Evolutionary conservation across 2,888 invertebrate genomes (phyloP).

Genomic region (Phaonia tiefii): DNA sequence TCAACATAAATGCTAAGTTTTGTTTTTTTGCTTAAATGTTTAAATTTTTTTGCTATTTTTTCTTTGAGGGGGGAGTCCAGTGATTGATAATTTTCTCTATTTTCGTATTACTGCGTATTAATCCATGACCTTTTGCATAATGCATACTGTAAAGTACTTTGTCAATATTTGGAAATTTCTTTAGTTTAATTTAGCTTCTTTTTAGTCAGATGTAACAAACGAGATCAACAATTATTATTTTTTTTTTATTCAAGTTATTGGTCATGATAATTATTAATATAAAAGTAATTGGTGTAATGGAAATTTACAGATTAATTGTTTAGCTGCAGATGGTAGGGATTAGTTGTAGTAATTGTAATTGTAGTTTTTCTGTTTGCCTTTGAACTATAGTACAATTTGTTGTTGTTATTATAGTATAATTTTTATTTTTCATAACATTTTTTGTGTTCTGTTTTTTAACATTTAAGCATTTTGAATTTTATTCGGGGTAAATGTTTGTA

Average conservation of each 20-base stretch:
- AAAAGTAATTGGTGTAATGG: no score
- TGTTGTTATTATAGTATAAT: not conserved
- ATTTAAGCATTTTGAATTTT: not conserved
- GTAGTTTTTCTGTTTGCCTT: not conserved
- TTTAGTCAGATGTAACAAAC: no score
- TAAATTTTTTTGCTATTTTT: slow-evolving; percentile 24
- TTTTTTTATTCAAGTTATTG: slow-evolving; percentile 30
- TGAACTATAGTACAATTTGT: slow-evolving; percentile 24
- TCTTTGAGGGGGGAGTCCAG: slow-evolving; percentile 54
- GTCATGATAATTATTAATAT: no score
- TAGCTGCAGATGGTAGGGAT: not conserved
- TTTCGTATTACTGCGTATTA: no score
- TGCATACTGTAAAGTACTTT: no score
- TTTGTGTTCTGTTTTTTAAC: slow-evolving; percentile 9
- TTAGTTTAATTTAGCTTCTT: no score
- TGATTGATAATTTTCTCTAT: slow-evolving; percentile 18
- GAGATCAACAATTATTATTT: no score
- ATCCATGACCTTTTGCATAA: no score
- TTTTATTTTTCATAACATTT: slow-evolving; percentile 5
- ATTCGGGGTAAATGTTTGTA: not conserved
- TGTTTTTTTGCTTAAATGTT: slow-evolving; percentile 5
- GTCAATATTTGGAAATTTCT: no score
- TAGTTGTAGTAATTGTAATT: not conserved
- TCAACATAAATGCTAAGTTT: slow-evolving; percentile 60
- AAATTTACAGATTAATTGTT: not conserved